Percentiles rank a stretch among this genome's conserved stretches.
These are phyloP conservation scores for Tromatobia lineatoria DNA, from an alignment of 2,888 invertebrate species.

Conservation along the genomic window DNA sequence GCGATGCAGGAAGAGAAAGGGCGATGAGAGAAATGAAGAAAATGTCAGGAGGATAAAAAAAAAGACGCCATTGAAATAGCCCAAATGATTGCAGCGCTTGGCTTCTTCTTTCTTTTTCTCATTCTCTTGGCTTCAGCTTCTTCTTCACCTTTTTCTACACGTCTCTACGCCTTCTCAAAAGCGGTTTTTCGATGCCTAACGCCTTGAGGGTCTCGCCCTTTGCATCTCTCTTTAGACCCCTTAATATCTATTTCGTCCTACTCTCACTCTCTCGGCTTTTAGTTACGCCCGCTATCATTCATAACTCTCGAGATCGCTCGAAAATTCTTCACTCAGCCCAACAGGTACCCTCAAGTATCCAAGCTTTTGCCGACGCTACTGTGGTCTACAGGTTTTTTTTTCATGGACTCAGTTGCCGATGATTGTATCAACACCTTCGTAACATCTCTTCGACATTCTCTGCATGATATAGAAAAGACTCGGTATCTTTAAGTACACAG, in stretches of 20 bases:
- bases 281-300: slow-evolving; percentile 66
- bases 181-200: slow-evolving; percentile 31
- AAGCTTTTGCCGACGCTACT: slow-evolving; percentile 6
- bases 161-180: slow-evolving; percentile 8
- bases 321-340: slow-evolving; percentile 37
- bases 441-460: neutral
- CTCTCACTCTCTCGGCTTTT: slow-evolving; percentile 31
- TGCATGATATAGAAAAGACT: neutral
- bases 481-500: neutral
- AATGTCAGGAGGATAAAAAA: slow-evolving; percentile 16
- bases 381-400: neutral
- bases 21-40: neutral
- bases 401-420: neutral
- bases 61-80: slow-evolving; percentile 21
- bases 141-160: slow-evolving; percentile 12
- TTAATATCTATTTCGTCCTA: slow-evolving; percentile 38
- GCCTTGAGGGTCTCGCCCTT: slow-evolving; percentile 14
- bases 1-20: slow-evolving; percentile 31
- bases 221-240: slow-evolving; percentile 32
- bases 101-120: slow-evolving; percentile 37
- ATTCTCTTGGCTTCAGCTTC: slow-evolving; percentile 17
- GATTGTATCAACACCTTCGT: slow-evolving; percentile 17
- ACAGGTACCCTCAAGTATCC: slow-evolving; percentile 55
- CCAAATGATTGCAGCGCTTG: slow-evolving; percentile 54
- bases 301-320: slow-evolving; percentile 51